Conservation (phyloP, 2,113 vertebrate species). For the Lontra canadensis region DNA sequence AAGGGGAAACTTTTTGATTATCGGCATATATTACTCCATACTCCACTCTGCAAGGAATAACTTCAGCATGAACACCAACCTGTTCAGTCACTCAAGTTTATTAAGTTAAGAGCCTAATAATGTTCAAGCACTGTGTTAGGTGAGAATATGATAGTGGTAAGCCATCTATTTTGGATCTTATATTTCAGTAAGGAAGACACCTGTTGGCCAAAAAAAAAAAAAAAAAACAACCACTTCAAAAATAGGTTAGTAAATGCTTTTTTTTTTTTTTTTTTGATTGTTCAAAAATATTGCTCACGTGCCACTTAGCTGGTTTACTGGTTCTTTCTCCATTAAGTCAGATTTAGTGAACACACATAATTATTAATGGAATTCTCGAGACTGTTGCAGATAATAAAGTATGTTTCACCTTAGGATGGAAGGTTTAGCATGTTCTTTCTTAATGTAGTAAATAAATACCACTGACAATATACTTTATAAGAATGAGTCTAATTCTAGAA, state of each 20-base stretch:
- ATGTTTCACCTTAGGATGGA: background rate
- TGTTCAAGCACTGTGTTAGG: background rate
- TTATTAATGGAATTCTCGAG: background rate
- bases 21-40: background rate
- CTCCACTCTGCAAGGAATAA: background rate
- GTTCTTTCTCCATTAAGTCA: background rate
- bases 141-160: background rate
- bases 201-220: background rate
- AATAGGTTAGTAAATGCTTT: background rate
- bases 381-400: background rate
- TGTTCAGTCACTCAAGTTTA: background rate
- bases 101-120: slow-evolving; percentile 12
- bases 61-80: background rate
- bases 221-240: background rate
- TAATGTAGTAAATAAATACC: background rate
- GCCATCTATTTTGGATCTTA: background rate
- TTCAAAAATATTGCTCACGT: background rate
- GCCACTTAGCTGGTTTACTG: background rate
- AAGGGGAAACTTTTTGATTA: background rate
- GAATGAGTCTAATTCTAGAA: background rate
- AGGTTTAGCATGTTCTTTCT: background rate
- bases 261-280: no score
- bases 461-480: background rate
- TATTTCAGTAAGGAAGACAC: background rate
- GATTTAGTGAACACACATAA: background rate